Base-by-base conservation (phyloP, 2,888 invertebrate genomes). In the Zygaena filipendulae region DNA sequence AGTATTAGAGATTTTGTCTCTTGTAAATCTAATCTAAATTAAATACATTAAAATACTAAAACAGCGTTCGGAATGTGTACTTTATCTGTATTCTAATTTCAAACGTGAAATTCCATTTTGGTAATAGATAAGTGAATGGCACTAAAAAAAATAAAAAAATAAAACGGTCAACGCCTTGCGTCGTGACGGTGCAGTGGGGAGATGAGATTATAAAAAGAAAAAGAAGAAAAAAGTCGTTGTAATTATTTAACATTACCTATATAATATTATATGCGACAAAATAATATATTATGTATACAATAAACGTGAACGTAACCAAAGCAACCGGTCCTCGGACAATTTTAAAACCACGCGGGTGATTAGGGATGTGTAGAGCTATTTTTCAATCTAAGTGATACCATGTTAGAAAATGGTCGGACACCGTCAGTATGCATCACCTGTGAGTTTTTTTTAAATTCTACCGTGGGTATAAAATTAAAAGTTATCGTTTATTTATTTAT, bases 271-370 rank as follows among this genome's bases (percentile, higher is more conserved):
- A 52, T 58, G 58, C 44, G 53, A 52, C 55, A 56, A 57, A 60
- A 66, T 69, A 69, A 71, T 69, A 64, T 60, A 72, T 72, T 63
- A 55, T 47, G n/a, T n/a, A n/a, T 61, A 55, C 49, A 59, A 59
- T 60, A 59, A 59, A 52, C 39, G 8, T 21, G 16, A 22, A 39
- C 32, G 41, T 24, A 40, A 47, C 46, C 46, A 45, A 40, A 32
- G 39, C 25, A 52, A 61, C 67, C 58, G 58, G 66, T 68, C 54
- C 32, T 40, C 36, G 45, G 56, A 59, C 53, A 50, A 55, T 45
- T 63, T 62, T 69, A 68, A 68, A 64, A 61, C 53, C 51, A 52
- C 54, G 50, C 49, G 53, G n/a, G 58, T 61, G 63, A 64, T 67
- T 68, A 67, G 61, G 59, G 59, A 53, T 55, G 55, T 16, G 16